These are phyloP conservation scores for Platycnemis pennipes DNA, from an alignment of 2,888 invertebrate species.

Conservation along the genomic window DNA sequence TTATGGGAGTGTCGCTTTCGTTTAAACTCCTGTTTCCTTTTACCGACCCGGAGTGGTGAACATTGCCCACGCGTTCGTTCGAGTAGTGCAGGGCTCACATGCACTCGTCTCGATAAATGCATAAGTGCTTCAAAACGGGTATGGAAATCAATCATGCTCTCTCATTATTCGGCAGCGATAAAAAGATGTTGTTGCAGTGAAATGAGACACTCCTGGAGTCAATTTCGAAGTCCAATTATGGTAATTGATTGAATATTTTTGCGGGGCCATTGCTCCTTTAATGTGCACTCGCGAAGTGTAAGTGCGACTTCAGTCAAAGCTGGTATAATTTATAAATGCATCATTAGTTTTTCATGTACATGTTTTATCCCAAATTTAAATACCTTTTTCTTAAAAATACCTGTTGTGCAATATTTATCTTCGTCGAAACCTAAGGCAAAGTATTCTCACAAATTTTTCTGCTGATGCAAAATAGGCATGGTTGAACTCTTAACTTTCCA, in stretches of 20 bases:
- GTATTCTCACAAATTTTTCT: too few relatives aligned
- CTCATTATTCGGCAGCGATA: not conserved
- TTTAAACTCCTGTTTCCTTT: not conserved
- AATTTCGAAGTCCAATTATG: not conserved
- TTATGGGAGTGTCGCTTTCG: not conserved
- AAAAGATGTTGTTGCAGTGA: not conserved
- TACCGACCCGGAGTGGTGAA: not conserved
- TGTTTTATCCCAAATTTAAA: too few relatives aligned
- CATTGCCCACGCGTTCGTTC: not conserved
- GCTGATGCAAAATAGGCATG: too few relatives aligned
- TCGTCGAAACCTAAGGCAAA: too few relatives aligned
- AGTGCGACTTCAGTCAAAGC: too few relatives aligned
- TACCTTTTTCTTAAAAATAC: too few relatives aligned
- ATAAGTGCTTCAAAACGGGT: not conserved
- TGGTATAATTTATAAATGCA: too few relatives aligned
- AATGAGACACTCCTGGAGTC: not conserved
- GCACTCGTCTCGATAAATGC: not conserved
- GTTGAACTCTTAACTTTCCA: too few relatives aligned
- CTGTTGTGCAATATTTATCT: too few relatives aligned
- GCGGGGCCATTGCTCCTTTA: not conserved
- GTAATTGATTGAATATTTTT: not conserved
- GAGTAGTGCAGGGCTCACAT: not conserved
- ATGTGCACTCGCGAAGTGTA: not conserved
- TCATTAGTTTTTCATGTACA: too few relatives aligned
- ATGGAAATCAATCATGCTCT: not conserved